Conservation (phyloP, 2,797 vertebrate species). For the Pterois miles region DNA sequence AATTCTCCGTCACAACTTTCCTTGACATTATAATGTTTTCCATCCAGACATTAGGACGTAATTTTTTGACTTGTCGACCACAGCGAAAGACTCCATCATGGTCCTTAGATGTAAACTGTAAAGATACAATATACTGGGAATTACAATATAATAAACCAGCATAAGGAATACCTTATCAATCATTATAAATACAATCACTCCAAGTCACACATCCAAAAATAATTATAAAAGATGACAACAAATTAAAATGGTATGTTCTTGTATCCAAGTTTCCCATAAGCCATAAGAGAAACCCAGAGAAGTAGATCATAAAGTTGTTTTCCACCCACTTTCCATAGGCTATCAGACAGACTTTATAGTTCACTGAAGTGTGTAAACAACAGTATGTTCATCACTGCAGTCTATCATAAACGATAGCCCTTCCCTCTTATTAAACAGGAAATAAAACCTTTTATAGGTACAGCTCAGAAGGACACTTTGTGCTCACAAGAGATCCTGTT, state of each 20-base stretch:
- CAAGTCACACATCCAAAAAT: neutral
- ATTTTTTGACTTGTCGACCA: no score
- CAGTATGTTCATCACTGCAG: neutral
- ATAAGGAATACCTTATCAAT: neutral
- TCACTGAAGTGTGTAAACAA: neutral
- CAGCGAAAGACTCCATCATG: no score
- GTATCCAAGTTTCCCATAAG: neutral
- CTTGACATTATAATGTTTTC: no score
- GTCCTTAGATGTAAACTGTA: neutral
- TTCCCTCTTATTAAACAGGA: neutral
- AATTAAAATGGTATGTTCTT: neutral
- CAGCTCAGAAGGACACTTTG: neutral
- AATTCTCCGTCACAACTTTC: no score
- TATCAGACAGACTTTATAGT: slow-evolving; percentile 5
- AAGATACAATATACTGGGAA: neutral
- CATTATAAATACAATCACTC: neutral
- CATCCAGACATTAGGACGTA: no score
- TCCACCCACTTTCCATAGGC: slow-evolving; percentile 12
- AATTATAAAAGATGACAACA: neutral
- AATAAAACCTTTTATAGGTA: neutral
- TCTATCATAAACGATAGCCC: neutral
- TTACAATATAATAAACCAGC: neutral
- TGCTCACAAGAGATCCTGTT: neutral
- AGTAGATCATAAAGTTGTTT: slow-evolving; percentile 20
- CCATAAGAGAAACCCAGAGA: neutral